phyloP scores from a whole-genome alignment of 2,888 invertebrate species.

The Argyra leucocephala region DNA sequence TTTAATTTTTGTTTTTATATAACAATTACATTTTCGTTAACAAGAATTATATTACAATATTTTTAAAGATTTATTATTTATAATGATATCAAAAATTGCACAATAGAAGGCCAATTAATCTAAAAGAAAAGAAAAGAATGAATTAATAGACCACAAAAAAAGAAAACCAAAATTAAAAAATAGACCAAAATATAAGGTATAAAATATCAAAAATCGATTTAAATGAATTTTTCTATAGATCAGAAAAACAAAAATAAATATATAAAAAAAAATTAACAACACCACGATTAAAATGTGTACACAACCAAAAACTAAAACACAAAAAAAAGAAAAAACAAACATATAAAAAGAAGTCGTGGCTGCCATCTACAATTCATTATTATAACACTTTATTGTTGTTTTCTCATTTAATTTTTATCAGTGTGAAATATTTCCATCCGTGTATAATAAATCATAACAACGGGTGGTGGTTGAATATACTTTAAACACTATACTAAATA shows the following conservation, averaged over 20 bases:
- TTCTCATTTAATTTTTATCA: background rate
- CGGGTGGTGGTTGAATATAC: background rate
- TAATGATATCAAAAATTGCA: background rate
- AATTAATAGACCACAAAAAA: background rate
- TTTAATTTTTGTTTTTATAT: background rate
- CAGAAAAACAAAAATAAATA: too few relatives aligned
- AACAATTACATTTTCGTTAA: slow-evolving; percentile 3
- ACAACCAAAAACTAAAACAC: background rate
- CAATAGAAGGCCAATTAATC: slow-evolving; percentile 6
- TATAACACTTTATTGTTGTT: background rate
- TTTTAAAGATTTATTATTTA: background rate
- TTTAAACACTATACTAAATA: background rate
- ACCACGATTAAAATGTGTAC: too few relatives aligned
- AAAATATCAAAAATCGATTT: background rate
- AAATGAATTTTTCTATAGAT: background rate
- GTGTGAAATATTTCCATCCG: slow-evolving; percentile 4
- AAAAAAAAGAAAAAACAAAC: background rate
- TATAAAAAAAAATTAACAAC: too few relatives aligned
- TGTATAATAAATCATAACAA: slow-evolving; percentile 6
- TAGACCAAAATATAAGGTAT: background rate
- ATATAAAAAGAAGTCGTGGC: background rate
- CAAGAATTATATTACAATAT: background rate
- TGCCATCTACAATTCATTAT: slow-evolving; percentile 2
- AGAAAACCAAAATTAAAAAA: background rate
- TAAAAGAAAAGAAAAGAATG: background rate